These are phyloP conservation scores for Sebastes kiyomatsui DNA, from an alignment of 2,797 vertebrate species.

Conservation along the genomic window DNA sequence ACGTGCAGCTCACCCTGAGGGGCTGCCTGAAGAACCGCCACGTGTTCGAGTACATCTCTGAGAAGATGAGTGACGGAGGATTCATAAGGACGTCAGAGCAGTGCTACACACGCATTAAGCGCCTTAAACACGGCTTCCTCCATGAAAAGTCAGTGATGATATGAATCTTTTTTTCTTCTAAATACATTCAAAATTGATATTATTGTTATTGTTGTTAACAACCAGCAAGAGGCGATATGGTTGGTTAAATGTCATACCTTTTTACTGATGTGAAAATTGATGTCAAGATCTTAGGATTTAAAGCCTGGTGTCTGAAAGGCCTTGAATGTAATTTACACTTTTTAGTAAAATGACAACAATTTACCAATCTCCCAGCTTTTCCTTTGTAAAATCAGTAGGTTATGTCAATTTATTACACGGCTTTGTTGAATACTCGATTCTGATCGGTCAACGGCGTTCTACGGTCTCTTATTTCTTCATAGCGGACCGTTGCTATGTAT, in stretches of 20 bases:
- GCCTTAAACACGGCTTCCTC: constrained; percentile 78
- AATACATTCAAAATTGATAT: neutral
- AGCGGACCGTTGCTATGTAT: too few relatives aligned
- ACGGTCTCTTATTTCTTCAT: too few relatives aligned
- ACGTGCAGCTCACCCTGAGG: constrained; percentile 76
- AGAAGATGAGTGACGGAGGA: constrained; percentile 69
- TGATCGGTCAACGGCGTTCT: too few relatives aligned
- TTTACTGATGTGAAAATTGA: too few relatives aligned
- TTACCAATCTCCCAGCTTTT: neutral
- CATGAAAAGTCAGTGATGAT: constrained; percentile 76
- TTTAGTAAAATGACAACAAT: neutral
- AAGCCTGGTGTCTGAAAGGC: neutral
- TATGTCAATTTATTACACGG: neutral
- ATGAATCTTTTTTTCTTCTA: neutral
- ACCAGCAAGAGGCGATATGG: neutral
- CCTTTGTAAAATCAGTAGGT: neutral
- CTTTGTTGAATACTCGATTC: too few relatives aligned
- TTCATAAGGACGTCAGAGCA: constrained; percentile 77
- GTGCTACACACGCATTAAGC: constrained; percentile 82
- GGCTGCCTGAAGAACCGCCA: constrained; percentile 81
- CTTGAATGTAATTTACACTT: neutral
- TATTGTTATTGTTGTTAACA: neutral
- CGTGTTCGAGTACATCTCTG: constrained; percentile 79
- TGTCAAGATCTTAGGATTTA: neutral
- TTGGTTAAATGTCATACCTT: neutral